A percentile compares a stretch with the other conserved stretches of the same genome.
phyloP scores from a whole-genome alignment of 2,797 vertebrate species.

The Phylloscopus collybita region DNA sequence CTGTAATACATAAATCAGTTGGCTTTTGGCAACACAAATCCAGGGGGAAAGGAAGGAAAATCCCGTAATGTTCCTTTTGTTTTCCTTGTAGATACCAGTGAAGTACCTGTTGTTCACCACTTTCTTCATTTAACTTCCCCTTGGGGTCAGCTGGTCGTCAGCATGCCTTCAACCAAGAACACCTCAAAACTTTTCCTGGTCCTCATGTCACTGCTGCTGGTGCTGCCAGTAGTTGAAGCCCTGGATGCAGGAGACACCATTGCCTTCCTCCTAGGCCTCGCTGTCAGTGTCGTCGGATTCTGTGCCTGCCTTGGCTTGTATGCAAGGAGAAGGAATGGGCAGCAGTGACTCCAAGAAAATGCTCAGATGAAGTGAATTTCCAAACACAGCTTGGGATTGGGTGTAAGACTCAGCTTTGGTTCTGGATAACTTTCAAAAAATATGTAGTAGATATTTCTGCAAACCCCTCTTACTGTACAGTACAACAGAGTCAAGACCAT shows the following conservation, averaged over 20 bases:
- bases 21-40: background rate
- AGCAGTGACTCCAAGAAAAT: conserved; percentile 76
- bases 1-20: background rate
- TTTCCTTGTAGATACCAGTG: background rate
- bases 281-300: conserved; percentile 83
- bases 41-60: background rate
- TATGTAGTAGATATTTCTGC: background rate
- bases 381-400: background rate
- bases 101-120: background rate
- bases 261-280: conserved; percentile 85
- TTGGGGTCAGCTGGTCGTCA: conserved; percentile 13
- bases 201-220: conserved; percentile 71
- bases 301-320: conserved; percentile 93
- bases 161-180: conserved; percentile 78
- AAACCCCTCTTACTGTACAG: background rate
- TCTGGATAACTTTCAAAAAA: conserved; percentile 8
- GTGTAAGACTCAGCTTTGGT: background rate
- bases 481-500: background rate
- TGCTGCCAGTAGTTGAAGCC: conserved; percentile 82
- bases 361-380: background rate
- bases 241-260: conserved; percentile 88
- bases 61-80: background rate
- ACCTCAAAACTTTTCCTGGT: conserved; percentile 38
- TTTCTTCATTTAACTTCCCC: background rate
- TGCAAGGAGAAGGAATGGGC: conserved; percentile 85